phyloP scores from a whole-genome alignment of 2,113 vertebrate species.

The Tauraco erythrolophus region DNA sequence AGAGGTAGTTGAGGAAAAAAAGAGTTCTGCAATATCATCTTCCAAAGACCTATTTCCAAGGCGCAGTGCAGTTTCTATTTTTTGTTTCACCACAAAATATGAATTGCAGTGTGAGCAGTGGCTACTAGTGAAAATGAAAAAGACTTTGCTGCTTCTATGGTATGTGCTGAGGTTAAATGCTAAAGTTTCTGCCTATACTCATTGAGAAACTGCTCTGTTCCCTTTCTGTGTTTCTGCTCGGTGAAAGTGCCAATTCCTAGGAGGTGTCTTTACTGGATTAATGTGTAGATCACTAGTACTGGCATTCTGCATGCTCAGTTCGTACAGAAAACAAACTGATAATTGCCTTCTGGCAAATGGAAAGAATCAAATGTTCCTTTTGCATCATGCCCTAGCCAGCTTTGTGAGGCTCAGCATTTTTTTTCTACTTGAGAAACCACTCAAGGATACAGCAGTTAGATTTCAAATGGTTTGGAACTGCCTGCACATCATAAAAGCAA shows the following conservation, averaged over 20 bases:
- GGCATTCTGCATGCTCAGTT: background rate
- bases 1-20: background rate
- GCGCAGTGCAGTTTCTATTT: background rate
- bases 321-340: background rate
- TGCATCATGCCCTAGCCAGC: background rate
- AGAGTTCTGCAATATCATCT: background rate
- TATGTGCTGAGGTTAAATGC: background rate
- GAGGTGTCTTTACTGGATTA: background rate
- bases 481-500: background rate
- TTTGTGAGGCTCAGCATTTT: background rate
- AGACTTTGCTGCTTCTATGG: background rate
- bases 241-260: background rate
- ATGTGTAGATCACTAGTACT: background rate
- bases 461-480: background rate
- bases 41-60: background rate
- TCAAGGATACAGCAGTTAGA: background rate
- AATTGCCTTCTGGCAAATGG: background rate
- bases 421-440: background rate
- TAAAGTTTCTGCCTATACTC: background rate
- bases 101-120: background rate
- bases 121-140: background rate
- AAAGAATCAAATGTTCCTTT: background rate
- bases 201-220: background rate
- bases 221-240: background rate
- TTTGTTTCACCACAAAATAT: background rate